A percentile compares a stretch with the other conserved stretches of the same genome.
Evolutionary conservation across 2,113 vertebrate species (phyloP).

Genomic region (Chamaea fasciata): DNA sequence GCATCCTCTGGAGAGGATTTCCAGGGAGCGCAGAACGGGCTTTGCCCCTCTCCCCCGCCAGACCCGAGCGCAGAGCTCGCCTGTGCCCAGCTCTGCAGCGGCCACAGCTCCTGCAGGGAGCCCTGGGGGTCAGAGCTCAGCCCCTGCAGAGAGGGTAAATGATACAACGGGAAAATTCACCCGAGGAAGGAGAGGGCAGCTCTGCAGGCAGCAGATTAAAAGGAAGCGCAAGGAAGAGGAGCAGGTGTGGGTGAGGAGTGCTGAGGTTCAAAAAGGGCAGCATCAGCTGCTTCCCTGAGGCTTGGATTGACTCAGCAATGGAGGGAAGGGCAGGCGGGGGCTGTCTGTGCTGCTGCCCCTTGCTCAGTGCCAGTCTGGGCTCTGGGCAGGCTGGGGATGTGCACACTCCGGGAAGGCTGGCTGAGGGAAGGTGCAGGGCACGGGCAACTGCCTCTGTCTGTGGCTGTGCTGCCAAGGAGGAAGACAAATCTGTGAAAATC

Average conservation of each 20-base stretch:
- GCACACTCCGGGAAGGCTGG: background rate
- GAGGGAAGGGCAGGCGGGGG: background rate
- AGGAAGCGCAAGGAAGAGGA: background rate
- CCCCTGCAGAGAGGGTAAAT: background rate
- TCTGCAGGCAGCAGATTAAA: background rate
- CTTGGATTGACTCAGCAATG: fast-evolving
- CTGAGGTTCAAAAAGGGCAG: background rate
- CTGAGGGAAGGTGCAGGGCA: background rate
- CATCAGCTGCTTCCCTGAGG: background rate
- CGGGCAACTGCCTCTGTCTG: fast-evolving
- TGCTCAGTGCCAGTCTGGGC: background rate
- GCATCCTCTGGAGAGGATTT: background rate
- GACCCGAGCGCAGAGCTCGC: fast-evolving
- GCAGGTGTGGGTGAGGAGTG: background rate
- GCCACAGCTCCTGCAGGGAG: background rate
- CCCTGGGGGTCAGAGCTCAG: background rate
- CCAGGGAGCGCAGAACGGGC: no score
- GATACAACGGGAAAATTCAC: fast-evolving
- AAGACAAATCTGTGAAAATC: background rate
- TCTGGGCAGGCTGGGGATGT: background rate
- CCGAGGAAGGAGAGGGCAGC: background rate
- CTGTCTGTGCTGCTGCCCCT: background rate
- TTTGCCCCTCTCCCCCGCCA: background rate
- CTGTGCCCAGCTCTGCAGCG: background rate
- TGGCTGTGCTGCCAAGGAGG: background rate